These are phyloP conservation scores for Acronicta alni DNA, from an alignment of 2,888 invertebrate genomes.

Conservation along the genomic window DNA sequence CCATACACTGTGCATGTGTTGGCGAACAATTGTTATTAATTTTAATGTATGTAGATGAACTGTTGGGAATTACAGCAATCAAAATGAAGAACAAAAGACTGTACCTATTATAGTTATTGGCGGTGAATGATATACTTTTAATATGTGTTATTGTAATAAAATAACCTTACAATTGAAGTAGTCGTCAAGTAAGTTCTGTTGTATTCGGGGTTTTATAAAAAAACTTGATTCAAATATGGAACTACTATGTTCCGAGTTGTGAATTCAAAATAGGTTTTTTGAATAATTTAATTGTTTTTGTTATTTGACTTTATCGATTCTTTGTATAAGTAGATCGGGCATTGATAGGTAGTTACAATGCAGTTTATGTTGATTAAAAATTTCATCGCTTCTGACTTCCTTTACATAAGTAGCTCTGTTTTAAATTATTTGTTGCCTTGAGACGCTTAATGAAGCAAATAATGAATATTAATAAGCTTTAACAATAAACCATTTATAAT, in stretches of 20 bases:
- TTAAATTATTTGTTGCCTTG: conserved; percentile 46
- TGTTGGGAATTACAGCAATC: neutral
- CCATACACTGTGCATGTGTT: conserved; percentile 12
- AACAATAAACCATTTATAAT: conserved; percentile 64
- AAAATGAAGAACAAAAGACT: neutral
- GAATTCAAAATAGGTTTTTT: neutral
- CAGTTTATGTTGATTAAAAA: conserved; percentile 24
- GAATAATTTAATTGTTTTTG: conserved; percentile 20
- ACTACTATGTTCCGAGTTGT: neutral
- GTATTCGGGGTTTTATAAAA: neutral
- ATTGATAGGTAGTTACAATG: conserved; percentile 30
- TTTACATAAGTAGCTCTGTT: conserved; percentile 32
- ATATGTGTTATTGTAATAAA: neutral
- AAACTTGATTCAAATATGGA: neutral
- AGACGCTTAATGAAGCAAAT: conserved; percentile 55
- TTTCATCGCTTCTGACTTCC: conserved; percentile 43
- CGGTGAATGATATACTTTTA: neutral
- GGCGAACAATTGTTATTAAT: conserved; percentile 40
- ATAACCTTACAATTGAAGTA: neutral
- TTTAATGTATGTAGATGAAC: conserved; percentile 30
- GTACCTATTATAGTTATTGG: neutral
- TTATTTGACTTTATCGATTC: conserved; percentile 18
- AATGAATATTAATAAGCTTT: conserved; percentile 61
- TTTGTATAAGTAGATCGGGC: conserved; percentile 37
- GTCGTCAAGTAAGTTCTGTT: too few species aligned